These are phyloP conservation scores for Dioctria linearis DNA, from an alignment of 2,888 invertebrate genomes.

Conservation along the genomic window DNA sequence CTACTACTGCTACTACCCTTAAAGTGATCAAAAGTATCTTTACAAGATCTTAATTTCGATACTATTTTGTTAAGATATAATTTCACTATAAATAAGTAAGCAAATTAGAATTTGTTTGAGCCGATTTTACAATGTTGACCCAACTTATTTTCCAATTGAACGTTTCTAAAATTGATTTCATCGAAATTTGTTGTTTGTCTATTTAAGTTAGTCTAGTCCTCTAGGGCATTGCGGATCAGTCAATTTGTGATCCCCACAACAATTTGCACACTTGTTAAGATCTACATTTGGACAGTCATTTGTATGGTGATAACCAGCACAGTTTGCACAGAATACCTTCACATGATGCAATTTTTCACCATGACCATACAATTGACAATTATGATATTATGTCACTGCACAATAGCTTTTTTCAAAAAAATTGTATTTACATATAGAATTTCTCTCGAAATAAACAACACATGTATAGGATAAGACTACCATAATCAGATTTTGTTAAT, in stretches of 20 bases:
- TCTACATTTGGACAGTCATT: background rate
- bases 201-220: background rate
- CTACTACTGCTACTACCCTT: background rate
- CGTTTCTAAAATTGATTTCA: background rate
- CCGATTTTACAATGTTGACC: background rate
- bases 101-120: too few relatives aligned
- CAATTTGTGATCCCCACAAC: background rate
- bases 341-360: background rate
- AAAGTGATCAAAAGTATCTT: background rate
- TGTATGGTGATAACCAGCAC: background rate
- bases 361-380: background rate
- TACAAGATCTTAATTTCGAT: too few relatives aligned
- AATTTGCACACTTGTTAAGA: slow-evolving; percentile 1
- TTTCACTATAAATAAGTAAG: too few relatives aligned
- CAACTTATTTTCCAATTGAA: background rate
- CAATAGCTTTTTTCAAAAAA: too few relatives aligned
- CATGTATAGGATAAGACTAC: too few relatives aligned
- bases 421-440: too few relatives aligned
- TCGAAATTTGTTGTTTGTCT: background rate
- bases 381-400: background rate
- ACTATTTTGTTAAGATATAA: too few relatives aligned
- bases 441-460: too few relatives aligned
- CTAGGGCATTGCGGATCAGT: background rate
- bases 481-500: too few relatives aligned
- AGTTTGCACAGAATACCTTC: background rate